These are phyloP conservation scores for Riparia riparia DNA, from an alignment of 2,113 vertebrate genomes.

Conservation along the genomic window DNA sequence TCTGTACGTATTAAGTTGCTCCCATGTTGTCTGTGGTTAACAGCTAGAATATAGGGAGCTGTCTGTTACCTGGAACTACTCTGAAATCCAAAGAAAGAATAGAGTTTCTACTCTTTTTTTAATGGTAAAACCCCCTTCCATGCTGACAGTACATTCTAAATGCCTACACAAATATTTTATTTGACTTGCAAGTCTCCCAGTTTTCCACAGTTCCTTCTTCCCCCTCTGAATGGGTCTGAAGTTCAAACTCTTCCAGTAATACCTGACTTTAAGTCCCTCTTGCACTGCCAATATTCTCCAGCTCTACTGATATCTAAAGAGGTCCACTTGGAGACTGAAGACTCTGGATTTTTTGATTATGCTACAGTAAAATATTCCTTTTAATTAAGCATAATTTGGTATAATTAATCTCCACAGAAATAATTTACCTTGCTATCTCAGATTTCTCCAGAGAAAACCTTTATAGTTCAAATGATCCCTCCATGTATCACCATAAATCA, in stretches of 20 bases:
- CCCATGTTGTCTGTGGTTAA: neutral
- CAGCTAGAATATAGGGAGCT: neutral
- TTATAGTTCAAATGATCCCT: neutral
- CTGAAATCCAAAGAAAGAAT: neutral
- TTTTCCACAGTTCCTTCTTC: neutral
- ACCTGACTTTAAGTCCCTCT: neutral
- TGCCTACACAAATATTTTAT: neutral
- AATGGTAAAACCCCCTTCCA: neutral
- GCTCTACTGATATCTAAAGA: neutral
- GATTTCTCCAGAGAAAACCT: neutral
- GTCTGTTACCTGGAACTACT: neutral
- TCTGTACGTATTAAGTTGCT: neutral
- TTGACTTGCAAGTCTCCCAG: neutral
- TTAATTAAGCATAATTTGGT: constrained; percentile 44
- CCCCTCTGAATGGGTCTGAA: neutral
- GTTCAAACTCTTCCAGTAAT: neutral
- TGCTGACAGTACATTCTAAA: neutral
- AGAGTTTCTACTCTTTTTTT: neutral
- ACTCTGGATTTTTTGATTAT: neutral
- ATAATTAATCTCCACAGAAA: constrained; percentile 29
- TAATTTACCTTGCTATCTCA: constrained; percentile 5
- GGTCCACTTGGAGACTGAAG: neutral
- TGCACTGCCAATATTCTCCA: neutral
- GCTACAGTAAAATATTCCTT: neutral
- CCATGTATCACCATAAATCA: neutral